Evolutionary conservation across 2,888 invertebrate species (phyloP), one percentile per base, ranked within the genome.

Genomic region (Cheilosia vernalis): DNA sequence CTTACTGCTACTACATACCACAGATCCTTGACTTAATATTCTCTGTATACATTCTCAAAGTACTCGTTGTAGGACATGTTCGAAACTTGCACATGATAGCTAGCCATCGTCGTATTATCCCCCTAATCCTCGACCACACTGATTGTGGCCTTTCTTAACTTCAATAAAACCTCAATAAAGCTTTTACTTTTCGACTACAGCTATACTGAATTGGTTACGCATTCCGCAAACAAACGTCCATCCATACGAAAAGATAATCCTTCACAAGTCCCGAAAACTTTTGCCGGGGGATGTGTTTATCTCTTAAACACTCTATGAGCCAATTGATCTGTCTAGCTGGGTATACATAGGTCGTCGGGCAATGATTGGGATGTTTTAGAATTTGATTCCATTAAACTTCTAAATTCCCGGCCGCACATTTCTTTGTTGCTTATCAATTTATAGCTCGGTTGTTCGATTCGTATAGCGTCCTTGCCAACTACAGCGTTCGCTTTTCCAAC

Each of bases 131-230:
- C 19, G 13, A 30, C 37, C 19, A 53, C n/a, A 53, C 37, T 24
- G 60, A 51, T 60, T 73, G 37, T 55, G 79, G 53, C 44, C 60
- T 56, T 73, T 73, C 51, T 60, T 60, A 66, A 53, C 64, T 56
- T 51, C 60, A 79, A 60, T 72, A 79, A 79, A 64, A 72, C 58
- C 56, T 64, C 73, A 72, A 72, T 79, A 53, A 79, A 79, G 66
- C 73, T 66, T 33, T 44, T 60, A 44, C 66, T 37, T 73, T 51
- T 44, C 17, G 13, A 72, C 40, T 51, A 51, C 51, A 51, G 47
- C 58, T 58, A 27, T 58, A 27, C 70, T 24, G 30, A 33, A 27
- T 72, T 51, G 7, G 53, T 37, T 37, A 37, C 37, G 37, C 37
- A 15, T n/a, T 2, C 3, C 17, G 21, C 21, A 30, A 30, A 49